Conservation (phyloP, 2,888 invertebrate species). For the Aleiodes leptofemur region DNA sequence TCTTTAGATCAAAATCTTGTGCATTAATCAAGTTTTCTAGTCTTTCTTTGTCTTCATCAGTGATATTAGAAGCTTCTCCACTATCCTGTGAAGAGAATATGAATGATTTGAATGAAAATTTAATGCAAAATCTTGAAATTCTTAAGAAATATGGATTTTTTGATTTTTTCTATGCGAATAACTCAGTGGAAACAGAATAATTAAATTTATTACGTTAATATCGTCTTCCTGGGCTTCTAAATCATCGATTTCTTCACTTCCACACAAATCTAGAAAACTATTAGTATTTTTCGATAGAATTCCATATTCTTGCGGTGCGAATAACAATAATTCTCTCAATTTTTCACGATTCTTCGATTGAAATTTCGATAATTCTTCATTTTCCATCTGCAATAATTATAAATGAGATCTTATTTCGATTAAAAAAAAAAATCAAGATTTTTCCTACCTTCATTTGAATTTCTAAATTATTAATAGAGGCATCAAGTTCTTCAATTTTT, state of each 20-base stretch:
- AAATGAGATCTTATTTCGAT: background rate
- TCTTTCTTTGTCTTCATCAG: constrained; percentile 16
- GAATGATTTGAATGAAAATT: no score
- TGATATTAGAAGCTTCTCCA: constrained; percentile 3
- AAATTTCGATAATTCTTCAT: constrained; percentile 54
- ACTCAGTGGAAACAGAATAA: no score
- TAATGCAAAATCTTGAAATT: no score
- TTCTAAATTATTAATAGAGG: constrained; percentile 54
- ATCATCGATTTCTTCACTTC: background rate
- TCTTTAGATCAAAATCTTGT: background rate
- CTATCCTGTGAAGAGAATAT: background rate
- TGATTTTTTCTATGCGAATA: no score
- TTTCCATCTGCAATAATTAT: constrained; percentile 51
- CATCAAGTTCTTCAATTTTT: constrained; percentile 56
- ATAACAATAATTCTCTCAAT: constrained; percentile 52
- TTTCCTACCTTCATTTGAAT: constrained; percentile 55
- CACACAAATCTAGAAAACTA: constrained; percentile 54
- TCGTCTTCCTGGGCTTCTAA: background rate
- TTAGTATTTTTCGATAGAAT: constrained; percentile 56
- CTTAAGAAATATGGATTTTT: no score
- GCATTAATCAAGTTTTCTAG: background rate
- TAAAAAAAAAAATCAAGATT: background rate
- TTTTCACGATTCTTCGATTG: constrained; percentile 58
- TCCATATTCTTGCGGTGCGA: constrained; percentile 48
- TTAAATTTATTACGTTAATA: background rate